Percentiles rank a stretch among this genome's conserved stretches.
Conservation (phyloP, 1,140 invertebrate genomes). For the Ips typographus region DNA sequence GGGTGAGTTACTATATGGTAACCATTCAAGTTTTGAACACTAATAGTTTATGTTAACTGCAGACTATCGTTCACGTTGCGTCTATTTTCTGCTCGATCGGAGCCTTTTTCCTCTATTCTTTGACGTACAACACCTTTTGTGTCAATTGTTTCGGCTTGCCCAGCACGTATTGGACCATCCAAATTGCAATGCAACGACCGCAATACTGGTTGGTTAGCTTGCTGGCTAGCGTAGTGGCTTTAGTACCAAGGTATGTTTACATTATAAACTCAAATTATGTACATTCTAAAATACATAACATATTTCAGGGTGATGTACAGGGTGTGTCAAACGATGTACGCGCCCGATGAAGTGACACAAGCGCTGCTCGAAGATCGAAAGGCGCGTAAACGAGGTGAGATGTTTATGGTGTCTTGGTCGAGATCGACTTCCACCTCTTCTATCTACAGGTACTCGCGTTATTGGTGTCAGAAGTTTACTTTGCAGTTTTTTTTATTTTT, state of each 20-base stretch:
- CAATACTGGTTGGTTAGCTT: constrained; percentile 80
- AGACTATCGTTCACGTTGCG: constrained; percentile 85
- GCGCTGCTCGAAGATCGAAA: constrained; percentile 56
- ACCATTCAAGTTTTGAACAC: constrained; percentile 72
- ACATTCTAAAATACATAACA: neutral
- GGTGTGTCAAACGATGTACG: constrained; percentile 52
- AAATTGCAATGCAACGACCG: constrained; percentile 70
- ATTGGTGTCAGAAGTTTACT: constrained; percentile 23
- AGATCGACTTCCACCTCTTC: constrained; percentile 64
- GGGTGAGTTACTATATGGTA: constrained; percentile 66
- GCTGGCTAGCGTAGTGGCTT: constrained; percentile 73
- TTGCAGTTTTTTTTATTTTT: neutral
- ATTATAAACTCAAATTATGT: neutral
- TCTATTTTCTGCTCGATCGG: constrained; percentile 76
- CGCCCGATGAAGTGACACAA: constrained; percentile 58
- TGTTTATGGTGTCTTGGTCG: constrained; percentile 66
- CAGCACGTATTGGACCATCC: constrained; percentile 85
- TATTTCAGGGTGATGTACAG: constrained; percentile 35
- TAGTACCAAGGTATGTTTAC: constrained; percentile 78
- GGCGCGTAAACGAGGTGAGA: constrained; percentile 58
- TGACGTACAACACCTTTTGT: constrained; percentile 81
- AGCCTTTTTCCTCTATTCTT: constrained; percentile 81
- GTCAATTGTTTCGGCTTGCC: constrained; percentile 76
- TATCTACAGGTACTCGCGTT: constrained; percentile 59
- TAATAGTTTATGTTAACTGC: constrained; percentile 55